A percentile compares a stretch with the other conserved stretches of the same genome.
Conservation (phyloP, 2,797 vertebrate species). For the Poecilia velifera region DNA sequence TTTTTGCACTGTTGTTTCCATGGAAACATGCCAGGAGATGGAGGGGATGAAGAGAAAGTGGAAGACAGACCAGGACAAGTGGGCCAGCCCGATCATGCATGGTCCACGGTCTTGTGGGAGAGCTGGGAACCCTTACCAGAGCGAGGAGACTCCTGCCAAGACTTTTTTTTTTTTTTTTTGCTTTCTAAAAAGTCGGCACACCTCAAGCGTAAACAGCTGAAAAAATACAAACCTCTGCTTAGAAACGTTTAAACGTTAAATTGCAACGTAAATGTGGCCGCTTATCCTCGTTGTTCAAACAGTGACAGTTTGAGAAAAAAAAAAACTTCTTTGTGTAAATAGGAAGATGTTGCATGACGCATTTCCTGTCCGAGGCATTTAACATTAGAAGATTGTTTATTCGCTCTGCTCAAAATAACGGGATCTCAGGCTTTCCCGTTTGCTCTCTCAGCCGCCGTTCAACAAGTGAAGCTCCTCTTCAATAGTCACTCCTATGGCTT, state of each 20-base stretch:
- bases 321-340: not conserved
- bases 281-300: not conserved
- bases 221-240: not conserved
- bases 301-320: not conserved
- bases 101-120: slow-evolving; percentile 68
- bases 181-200: slow-evolving; percentile 17
- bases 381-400: slow-evolving; percentile 34
- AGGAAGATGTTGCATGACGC: not conserved
- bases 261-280: not conserved
- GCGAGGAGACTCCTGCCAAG: slow-evolving; percentile 30
- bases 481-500: slow-evolving; percentile 16
- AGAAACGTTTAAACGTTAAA: not conserved
- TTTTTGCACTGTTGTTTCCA: slow-evolving; percentile 80
- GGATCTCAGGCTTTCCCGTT: slow-evolving; percentile 38
- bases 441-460: slow-evolving; percentile 39
- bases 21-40: slow-evolving; percentile 82
- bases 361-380: not conserved
- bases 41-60: slow-evolving; percentile 64
- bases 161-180: not conserved
- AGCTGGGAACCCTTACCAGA: slow-evolving; percentile 53
- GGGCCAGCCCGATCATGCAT: slow-evolving; percentile 75
- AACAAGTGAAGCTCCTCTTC: slow-evolving; percentile 52
- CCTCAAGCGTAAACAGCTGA: not conserved
- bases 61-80: slow-evolving; percentile 69
- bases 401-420: slow-evolving; percentile 24